Conservation (phyloP, 1,140 invertebrate genomes). For the Coenobita brevimanus region DNA sequence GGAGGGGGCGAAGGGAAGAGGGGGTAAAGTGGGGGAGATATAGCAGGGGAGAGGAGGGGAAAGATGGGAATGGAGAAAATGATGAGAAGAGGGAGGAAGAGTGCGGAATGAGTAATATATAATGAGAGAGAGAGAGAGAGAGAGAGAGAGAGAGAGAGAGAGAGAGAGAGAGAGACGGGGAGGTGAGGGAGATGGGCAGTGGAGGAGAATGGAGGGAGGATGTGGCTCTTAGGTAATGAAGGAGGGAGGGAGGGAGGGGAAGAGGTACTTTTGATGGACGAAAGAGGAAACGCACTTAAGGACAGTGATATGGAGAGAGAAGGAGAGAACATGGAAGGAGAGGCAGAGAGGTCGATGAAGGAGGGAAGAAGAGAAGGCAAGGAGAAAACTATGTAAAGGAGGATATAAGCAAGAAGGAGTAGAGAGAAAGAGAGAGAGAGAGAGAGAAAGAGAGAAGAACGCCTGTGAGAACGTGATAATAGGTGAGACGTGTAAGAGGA, state of each 20-base stretch:
- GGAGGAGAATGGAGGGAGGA: background rate
- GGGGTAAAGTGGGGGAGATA: too few species aligned
- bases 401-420: background rate
- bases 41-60: background rate
- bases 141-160: background rate
- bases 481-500: background rate
- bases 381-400: too few species aligned
- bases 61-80: background rate
- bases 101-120: background rate
- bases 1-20: too few species aligned
- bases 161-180: background rate
- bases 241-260: background rate
- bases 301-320: background rate
- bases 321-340: background rate
- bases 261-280: background rate
- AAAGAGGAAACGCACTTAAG: too few species aligned
- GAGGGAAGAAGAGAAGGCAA: background rate
- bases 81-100: too few species aligned
- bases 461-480: background rate
- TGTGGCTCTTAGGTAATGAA: background rate
- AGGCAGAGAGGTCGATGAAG: background rate
- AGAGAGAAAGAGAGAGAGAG: background rate
- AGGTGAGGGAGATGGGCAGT: background rate
- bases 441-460: background rate
- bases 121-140: conserved; percentile 6